A percentile compares a stretch with the other conserved stretches of the same genome.
Evolutionary conservation across 2,113 vertebrate species (phyloP).

Genomic region (Cochlearius cochlearius): DNA sequence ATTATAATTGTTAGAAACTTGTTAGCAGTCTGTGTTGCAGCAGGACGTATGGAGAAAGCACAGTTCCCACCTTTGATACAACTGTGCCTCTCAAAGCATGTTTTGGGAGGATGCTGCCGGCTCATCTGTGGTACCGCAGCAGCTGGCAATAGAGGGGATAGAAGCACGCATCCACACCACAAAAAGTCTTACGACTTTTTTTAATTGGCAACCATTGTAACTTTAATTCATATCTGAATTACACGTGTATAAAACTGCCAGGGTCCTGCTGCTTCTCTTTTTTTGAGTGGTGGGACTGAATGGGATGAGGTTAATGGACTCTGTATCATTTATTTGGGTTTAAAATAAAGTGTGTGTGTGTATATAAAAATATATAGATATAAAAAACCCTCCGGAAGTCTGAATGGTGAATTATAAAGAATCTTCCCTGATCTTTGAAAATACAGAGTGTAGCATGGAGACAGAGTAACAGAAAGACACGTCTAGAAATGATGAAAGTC

Average conservation of each 20-base stretch:
- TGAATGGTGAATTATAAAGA: not conserved
- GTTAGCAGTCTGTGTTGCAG: not conserved
- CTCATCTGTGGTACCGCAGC: not conserved
- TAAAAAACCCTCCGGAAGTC: not conserved
- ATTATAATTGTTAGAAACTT: not conserved
- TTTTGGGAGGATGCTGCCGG: not conserved
- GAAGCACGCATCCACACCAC: not conserved
- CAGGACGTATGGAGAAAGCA: fast-evolving
- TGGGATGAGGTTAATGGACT: not conserved
- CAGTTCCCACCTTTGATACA: not conserved
- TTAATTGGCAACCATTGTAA: not conserved
- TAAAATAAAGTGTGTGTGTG: not conserved
- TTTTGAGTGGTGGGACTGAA: not conserved
- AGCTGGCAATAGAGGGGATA: not conserved
- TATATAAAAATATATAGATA: not conserved
- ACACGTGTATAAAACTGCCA: fast-evolving
- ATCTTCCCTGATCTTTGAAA: not conserved
- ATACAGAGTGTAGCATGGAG: not conserved
- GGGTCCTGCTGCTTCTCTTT: not conserved
- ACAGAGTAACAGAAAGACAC: not conserved
- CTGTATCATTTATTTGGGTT: not conserved
- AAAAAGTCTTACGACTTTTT: not conserved
- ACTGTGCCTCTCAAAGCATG: fast-evolving
- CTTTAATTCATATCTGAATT: not conserved
- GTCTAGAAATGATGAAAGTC: not conserved